Conservation (phyloP, 2,797 vertebrate genomes). For the Pantherophis vulpinus region DNA sequence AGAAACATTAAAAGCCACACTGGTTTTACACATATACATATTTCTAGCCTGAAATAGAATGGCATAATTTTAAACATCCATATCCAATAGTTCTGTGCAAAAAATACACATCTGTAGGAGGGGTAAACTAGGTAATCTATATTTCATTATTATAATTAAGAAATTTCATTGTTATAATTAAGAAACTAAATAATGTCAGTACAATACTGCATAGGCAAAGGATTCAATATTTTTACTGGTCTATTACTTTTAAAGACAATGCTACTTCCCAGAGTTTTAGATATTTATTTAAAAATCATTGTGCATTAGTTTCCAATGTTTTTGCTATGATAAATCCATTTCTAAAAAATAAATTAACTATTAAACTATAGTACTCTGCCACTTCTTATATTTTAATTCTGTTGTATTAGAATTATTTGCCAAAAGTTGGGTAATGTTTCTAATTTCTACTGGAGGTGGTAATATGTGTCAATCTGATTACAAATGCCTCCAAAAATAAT, state of each 20-base stretch:
- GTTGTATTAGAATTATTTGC: neutral
- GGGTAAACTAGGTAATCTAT: neutral
- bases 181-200: neutral
- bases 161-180: neutral
- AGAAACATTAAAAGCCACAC: neutral
- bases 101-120: neutral
- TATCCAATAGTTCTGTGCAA: neutral
- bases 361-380: neutral
- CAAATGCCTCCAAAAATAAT: neutral
- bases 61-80: neutral
- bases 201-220: neutral
- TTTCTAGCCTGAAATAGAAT: neutral
- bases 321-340: neutral
- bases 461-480: neutral
- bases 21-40: neutral
- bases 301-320: neutral
- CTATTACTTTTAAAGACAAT: neutral
- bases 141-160: neutral
- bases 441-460: neutral
- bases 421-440: neutral
- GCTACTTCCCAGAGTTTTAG: neutral
- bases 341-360: neutral
- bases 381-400: neutral
- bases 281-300: neutral
- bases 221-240: neutral